A percentile compares a stretch with the other conserved stretches of the same genome.
These are phyloP conservation scores for Halotydeus destructor DNA, from an alignment of 1,140 invertebrate species.

Conservation along the genomic window DNA sequence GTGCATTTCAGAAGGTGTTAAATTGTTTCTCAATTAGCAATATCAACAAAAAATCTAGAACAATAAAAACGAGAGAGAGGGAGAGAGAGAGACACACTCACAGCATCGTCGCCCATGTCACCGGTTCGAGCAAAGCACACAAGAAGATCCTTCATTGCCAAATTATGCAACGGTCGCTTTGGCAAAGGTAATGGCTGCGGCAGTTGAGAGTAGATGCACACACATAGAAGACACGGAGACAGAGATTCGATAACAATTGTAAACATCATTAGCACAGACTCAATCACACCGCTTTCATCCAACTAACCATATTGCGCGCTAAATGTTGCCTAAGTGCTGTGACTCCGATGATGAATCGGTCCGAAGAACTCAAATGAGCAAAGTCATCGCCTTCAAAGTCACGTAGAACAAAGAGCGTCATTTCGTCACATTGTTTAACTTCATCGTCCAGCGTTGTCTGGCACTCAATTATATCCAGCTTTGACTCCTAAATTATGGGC, in stretches of 20 bases:
- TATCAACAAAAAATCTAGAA: not conserved
- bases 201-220: not conserved
- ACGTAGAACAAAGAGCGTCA: not conserved
- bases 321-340: not conserved
- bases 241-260: not conserved
- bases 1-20: too few species aligned
- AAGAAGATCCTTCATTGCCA: constrained; percentile 10
- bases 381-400: not conserved
- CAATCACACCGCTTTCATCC: not conserved
- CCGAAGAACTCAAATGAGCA: not conserved
- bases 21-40: not conserved
- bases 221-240: not conserved
- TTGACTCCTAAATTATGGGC: too few species aligned
- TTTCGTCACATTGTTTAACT: too few species aligned
- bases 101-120: not conserved
- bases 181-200: constrained; percentile 1
- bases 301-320: not conserved
- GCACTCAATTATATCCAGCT: too few species aligned
- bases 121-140: constrained; percentile 5
- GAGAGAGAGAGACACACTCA: not conserved
- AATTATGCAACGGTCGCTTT: constrained; percentile 11
- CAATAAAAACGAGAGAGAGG: not conserved
- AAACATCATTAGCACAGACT: not conserved
- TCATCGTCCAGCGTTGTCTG: too few species aligned
- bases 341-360: not conserved